Evolutionary conservation across 1,140 invertebrate species (phyloP).

Genomic region (Myzus persicae): DNA sequence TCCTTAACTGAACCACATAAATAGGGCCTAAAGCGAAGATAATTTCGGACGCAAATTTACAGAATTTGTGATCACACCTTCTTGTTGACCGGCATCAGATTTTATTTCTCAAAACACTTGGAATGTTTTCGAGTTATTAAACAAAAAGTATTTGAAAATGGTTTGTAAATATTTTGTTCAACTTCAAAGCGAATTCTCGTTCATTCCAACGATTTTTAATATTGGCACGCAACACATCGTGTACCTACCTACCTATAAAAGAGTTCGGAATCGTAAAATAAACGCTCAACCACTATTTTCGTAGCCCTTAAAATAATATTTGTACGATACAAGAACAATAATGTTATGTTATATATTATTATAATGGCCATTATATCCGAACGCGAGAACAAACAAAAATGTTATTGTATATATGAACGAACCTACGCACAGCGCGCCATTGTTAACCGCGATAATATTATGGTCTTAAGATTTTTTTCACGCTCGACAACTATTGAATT

Average conservation of each 20-base stretch:
- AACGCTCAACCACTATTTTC: background rate
- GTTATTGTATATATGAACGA: background rate
- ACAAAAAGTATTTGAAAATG: background rate
- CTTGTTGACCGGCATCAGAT: background rate
- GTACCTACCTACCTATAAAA: background rate
- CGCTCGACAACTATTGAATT: background rate
- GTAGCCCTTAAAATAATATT: background rate
- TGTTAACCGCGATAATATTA: background rate
- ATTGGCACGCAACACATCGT: background rate
- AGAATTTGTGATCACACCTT: background rate
- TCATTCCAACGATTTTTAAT: background rate
- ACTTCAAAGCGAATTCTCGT: background rate
- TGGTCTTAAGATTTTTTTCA: background rate
- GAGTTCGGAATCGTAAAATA: background rate
- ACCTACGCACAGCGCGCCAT: background rate
- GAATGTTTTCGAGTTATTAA: background rate
- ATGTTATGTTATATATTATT: background rate
- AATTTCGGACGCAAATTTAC: background rate
- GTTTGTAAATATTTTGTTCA: background rate
- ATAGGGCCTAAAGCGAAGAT: background rate
- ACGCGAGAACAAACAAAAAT: background rate
- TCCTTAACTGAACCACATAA: background rate
- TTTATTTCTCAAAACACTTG: background rate
- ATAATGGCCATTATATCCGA: conserved; percentile 5
- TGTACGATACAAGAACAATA: background rate